Evolutionary conservation across 2,113 vertebrate genomes (phyloP).

Genomic region (Arothron firmamentum): DNA sequence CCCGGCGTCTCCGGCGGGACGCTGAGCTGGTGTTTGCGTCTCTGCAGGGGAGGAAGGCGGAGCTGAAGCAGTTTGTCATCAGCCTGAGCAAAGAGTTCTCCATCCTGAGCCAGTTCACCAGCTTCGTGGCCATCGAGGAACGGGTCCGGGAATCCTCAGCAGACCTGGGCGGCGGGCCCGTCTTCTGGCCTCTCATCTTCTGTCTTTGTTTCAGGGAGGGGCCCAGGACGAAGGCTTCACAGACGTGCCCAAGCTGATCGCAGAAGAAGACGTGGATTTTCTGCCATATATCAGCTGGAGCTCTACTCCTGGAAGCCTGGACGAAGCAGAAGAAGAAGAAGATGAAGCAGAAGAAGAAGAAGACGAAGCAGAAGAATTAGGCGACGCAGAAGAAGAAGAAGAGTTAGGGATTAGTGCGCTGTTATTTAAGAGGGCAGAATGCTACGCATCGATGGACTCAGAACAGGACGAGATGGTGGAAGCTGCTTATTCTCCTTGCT

Average conservation of each 20-base stretch:
- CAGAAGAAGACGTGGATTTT: constrained; percentile 81
- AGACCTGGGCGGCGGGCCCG: neutral
- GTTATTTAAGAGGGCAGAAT: too few relatives aligned
- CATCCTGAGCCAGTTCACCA: constrained; percentile 86
- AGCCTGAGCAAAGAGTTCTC: constrained; percentile 84
- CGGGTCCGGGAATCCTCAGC: constrained; percentile 72
- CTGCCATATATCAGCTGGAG: constrained; percentile 79
- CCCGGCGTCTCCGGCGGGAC: too few relatives aligned
- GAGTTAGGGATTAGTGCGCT: too few relatives aligned
- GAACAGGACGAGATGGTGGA: too few relatives aligned
- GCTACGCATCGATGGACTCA: too few relatives aligned
- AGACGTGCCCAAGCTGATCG: constrained; percentile 73
- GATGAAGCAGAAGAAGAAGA: too few relatives aligned
- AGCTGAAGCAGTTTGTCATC: constrained; percentile 79
- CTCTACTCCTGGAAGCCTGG: neutral
- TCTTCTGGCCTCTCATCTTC: neutral
- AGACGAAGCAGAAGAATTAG: too few relatives aligned
- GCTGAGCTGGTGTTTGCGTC: neutral
- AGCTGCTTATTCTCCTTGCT: too few relatives aligned
- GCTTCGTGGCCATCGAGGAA: constrained; percentile 86
- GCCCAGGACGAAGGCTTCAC: constrained; percentile 52
- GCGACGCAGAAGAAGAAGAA: too few relatives aligned
- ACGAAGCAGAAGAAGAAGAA: neutral
- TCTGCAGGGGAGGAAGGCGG: constrained; percentile 80
- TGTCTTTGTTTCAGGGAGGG: constrained; percentile 33